A percentile compares a stretch with the other conserved stretches of the same genome.
phyloP scores from a whole-genome alignment of 2,113 vertebrate genomes.

The Microcebus griseorufus region DNA sequence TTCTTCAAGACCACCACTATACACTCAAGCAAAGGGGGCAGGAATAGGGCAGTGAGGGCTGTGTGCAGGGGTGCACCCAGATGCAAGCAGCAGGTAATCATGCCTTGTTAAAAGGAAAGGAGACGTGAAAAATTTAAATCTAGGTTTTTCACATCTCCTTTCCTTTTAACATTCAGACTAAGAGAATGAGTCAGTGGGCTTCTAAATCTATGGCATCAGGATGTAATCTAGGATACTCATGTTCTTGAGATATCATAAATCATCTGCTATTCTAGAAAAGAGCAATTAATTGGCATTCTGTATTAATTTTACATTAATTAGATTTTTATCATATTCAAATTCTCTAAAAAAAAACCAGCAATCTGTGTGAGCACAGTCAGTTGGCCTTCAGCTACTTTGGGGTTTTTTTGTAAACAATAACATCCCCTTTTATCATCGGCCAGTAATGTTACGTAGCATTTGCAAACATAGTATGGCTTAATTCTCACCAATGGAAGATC shows the following conservation, averaged over 20 bases:
- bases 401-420: background rate
- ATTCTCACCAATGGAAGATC: conserved; percentile 10
- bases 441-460: background rate
- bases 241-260: background rate
- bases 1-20: background rate
- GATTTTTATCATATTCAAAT: background rate
- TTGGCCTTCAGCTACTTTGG: background rate
- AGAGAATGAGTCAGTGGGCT: background rate
- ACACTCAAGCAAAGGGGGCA: background rate
- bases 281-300: background rate
- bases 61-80: accelerated
- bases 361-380: background rate
- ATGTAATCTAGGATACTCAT: background rate
- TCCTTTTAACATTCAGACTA: background rate
- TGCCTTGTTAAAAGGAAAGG: background rate
- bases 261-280: background rate
- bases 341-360: background rate
- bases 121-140: background rate
- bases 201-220: background rate
- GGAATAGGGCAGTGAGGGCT: no score
- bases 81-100: background rate
- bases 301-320: background rate
- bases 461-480: background rate
- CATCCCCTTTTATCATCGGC: background rate
- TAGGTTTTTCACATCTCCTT: background rate